Evolutionary conservation across 1,140 invertebrate species (phyloP).

Genomic region (Orchesella cincta): DNA sequence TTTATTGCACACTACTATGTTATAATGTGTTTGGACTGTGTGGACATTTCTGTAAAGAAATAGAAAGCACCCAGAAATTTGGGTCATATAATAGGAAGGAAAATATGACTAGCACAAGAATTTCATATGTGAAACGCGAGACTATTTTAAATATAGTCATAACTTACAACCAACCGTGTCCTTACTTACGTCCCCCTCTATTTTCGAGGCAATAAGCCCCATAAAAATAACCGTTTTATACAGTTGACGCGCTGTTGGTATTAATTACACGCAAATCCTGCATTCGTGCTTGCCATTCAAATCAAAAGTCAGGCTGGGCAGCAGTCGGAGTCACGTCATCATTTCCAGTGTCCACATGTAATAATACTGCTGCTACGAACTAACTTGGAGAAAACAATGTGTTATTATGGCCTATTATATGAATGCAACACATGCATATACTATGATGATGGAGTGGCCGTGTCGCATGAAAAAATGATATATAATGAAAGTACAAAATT

Average conservation of each 20-base stretch:
- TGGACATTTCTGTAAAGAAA: too few species aligned
- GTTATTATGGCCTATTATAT: too few species aligned
- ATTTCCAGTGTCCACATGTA: too few species aligned
- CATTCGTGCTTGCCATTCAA: constrained; percentile 12
- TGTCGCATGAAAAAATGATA: too few species aligned
- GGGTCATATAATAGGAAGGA: background rate
- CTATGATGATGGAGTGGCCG: too few species aligned
- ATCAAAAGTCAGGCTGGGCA: background rate
- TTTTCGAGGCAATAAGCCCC: background rate
- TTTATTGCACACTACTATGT: too few species aligned
- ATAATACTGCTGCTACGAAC: too few species aligned
- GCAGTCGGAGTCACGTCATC: constrained; percentile 16
- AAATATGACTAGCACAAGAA: background rate
- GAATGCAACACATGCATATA: too few species aligned
- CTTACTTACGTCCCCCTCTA: background rate
- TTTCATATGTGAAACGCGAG: background rate
- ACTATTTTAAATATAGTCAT: too few species aligned
- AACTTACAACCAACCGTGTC: background rate
- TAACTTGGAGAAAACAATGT: too few species aligned
- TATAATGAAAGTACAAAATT: too few species aligned
- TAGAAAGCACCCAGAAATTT: background rate
- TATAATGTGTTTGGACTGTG: too few species aligned
- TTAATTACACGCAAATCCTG: constrained; percentile 25
- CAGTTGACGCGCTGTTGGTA: background rate
- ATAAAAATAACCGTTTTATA: background rate